Evolutionary conservation across 2,113 vertebrate genomes (phyloP).

Genomic region (Phrynosoma platyrhinos): DNA sequence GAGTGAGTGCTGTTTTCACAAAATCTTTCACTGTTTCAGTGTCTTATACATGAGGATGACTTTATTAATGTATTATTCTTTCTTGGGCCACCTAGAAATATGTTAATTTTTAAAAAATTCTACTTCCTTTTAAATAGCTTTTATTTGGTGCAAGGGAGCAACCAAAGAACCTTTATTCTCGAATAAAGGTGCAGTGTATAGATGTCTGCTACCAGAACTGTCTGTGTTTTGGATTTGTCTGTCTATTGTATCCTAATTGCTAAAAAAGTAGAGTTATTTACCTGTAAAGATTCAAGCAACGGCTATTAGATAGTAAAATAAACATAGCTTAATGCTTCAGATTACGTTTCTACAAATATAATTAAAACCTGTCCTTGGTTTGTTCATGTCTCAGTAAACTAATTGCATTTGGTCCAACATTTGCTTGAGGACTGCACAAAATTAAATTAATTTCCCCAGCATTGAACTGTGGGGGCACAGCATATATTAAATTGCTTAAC

Average conservation of each 20-base stretch:
- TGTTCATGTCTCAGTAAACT: constrained; percentile 63
- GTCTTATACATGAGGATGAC: not conserved
- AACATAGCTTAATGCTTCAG: constrained; percentile 31
- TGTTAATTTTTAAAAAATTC: not conserved
- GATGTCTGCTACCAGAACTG: not conserved
- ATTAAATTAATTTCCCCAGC: constrained; percentile 65
- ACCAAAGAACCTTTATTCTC: not conserved
- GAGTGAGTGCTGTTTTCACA: not conserved
- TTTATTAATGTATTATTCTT: not conserved
- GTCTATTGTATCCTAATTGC: constrained; percentile 21
- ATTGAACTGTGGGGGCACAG: constrained; percentile 44
- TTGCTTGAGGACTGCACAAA: constrained; percentile 62
- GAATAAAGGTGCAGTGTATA: not conserved
- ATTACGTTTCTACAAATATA: constrained; percentile 66
- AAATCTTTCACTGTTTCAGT: not conserved
- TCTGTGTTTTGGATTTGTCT: not conserved
- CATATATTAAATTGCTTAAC: constrained; percentile 45
- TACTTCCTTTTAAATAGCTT: not conserved
- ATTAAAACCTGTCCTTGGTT: constrained; percentile 62
- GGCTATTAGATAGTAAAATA: constrained; percentile 48
- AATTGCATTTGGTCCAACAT: constrained; percentile 69
- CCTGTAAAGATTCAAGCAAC: constrained; percentile 38
- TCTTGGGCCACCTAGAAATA: not conserved
- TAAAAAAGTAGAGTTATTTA: constrained; percentile 49
- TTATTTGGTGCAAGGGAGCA: not conserved